Evolutionary conservation across 2,113 vertebrate genomes (phyloP).

Genomic region (Scatophagus argus): DNA sequence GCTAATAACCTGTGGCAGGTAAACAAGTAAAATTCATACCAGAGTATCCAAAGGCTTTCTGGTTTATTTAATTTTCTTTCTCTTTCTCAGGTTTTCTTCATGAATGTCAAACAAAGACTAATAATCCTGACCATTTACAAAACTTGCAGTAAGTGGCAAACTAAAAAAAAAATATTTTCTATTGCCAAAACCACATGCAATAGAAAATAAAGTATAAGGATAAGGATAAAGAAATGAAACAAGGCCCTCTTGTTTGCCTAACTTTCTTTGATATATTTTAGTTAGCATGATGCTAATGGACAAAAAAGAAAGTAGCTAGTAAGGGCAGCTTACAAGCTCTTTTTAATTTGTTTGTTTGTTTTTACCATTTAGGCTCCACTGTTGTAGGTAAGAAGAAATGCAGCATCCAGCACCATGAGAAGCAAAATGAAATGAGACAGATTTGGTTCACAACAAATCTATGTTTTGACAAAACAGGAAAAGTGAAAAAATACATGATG

Average conservation of each 20-base stretch:
- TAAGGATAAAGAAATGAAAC: no score
- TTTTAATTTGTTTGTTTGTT: no score
- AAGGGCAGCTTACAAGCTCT: no score
- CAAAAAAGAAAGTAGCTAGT: no score
- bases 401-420: not conserved
- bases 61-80: not conserved
- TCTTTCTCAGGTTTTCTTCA: no score
- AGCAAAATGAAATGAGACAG: not conserved
- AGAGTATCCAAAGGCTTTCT: not conserved
- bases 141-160: not conserved
- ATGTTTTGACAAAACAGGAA: not conserved
- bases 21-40: no score
- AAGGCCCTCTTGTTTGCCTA: no score
- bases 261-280: no score
- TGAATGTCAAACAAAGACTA: not conserved
- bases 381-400: not conserved
- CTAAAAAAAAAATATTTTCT: no score
- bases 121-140: not conserved
- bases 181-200: no score
- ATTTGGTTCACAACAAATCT: constrained; percentile 1
- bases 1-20: no score
- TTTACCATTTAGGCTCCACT: not conserved
- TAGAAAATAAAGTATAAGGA: not conserved
- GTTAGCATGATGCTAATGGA: no score
- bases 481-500: not conserved